Evolutionary conservation across 2,113 vertebrate species (phyloP).

Genomic region (Nesoenas mayeri): DNA sequence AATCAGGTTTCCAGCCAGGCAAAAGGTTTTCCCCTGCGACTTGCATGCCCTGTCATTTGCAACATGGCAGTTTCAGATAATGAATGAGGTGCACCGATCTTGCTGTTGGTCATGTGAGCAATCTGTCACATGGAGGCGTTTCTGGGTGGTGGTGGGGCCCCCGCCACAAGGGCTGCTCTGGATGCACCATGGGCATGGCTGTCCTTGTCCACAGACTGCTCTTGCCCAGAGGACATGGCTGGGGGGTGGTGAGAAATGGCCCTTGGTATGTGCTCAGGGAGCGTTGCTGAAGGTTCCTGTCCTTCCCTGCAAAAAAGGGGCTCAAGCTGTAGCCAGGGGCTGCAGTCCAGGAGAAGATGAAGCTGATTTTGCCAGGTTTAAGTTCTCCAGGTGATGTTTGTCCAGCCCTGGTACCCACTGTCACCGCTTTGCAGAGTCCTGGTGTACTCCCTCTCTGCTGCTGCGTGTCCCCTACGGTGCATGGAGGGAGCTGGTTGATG

Average conservation of each 20-base stretch:
- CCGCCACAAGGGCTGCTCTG: neutral
- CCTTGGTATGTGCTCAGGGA: neutral
- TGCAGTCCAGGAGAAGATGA: neutral
- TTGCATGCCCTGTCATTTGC: neutral
- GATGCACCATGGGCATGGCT: neutral
- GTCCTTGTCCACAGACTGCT: neutral
- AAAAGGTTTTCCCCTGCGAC: neutral
- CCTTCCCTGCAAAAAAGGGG: neutral
- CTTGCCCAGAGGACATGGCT: neutral
- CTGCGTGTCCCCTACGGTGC: neutral
- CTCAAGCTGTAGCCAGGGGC: neutral
- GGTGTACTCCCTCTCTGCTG: neutral
- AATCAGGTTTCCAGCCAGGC: neutral
- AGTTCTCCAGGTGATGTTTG: neutral
- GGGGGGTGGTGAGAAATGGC: neutral
- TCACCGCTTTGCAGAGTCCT: neutral
- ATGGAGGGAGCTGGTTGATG: neutral
- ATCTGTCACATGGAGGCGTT: neutral
- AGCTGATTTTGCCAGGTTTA: neutral
- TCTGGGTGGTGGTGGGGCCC: too few species aligned
- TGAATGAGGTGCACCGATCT: fast-evolving
- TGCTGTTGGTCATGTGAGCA: fast-evolving
- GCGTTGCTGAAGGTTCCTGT: neutral
- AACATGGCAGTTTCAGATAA: neutral
- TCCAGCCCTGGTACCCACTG: fast-evolving